phyloP scores from a whole-genome alignment of 2,797 vertebrate genomes.

The Gymnoscopelus braueri region DNA sequence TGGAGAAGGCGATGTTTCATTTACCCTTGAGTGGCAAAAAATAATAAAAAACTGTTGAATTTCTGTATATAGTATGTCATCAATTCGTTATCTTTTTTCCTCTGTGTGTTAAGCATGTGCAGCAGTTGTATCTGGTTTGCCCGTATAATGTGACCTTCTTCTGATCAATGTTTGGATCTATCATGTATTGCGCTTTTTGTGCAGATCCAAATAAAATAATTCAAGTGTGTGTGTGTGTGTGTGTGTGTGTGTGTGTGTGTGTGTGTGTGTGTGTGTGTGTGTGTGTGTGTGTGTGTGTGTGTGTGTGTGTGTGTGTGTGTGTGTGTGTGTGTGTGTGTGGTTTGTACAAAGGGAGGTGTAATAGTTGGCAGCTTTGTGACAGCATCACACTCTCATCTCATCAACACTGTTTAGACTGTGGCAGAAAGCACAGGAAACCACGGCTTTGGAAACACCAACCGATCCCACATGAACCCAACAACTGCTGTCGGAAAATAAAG shows the following conservation, averaged over 20 bases:
- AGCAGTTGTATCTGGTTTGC: too few species aligned
- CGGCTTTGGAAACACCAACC: conserved; percentile 34
- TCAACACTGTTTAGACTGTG: conserved; percentile 51
- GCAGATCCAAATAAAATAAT: too few species aligned
- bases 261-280: background rate
- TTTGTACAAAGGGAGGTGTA: conserved; percentile 53
- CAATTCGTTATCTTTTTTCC: too few species aligned
- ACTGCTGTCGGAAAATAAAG: too few species aligned
- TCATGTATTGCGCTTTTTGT: too few species aligned
- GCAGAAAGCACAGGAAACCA: conserved; percentile 46
- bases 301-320: conserved; percentile 6
- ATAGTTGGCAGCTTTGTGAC: conserved; percentile 56
- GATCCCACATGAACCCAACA: conserved; percentile 7
- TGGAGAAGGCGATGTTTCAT: too few species aligned
- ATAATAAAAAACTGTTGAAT: too few species aligned
- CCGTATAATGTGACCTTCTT: too few species aligned
- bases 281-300: background rate
- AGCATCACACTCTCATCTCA: conserved; percentile 44
- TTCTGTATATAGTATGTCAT: too few species aligned
- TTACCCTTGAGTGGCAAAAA: too few species aligned
- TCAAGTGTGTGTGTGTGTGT: conserved; percentile 14
- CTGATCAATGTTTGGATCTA: too few species aligned
- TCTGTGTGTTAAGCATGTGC: too few species aligned
- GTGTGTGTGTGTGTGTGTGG: conserved; percentile 4
- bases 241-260: conserved; percentile 23